These are phyloP conservation scores for Trachelus iudaicus DNA, from an alignment of 2,888 invertebrate genomes.

Conservation along the genomic window DNA sequence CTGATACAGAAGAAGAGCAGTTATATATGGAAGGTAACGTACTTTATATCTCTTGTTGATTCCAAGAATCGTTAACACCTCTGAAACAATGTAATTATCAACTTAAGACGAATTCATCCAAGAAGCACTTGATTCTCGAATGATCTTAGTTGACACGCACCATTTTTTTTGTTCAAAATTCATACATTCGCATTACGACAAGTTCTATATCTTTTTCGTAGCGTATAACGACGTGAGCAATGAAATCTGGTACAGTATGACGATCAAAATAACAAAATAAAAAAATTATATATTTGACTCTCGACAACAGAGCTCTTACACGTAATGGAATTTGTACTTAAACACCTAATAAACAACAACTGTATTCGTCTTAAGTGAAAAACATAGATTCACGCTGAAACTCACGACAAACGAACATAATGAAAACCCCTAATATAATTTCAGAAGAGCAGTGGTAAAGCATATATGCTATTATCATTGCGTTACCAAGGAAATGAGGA, in stretches of 20 bases:
- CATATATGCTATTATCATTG: background rate
- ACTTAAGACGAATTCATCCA: background rate
- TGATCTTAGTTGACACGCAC: background rate
- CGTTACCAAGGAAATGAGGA: background rate
- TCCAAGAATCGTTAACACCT: background rate
- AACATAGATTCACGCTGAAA: background rate
- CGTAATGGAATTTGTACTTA: background rate
- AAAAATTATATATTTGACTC: background rate
- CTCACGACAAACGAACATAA: background rate
- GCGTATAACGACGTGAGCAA: background rate
- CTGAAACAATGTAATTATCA: constrained; percentile 2
- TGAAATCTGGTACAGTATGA: background rate
- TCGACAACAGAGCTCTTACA: background rate
- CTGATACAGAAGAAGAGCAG: constrained; percentile 6
- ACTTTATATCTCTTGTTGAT: constrained; percentile 2
- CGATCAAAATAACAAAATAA: background rate
- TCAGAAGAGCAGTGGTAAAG: background rate
- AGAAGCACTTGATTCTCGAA: background rate
- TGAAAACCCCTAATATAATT: background rate
- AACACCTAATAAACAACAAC: background rate
- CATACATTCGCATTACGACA: background rate
- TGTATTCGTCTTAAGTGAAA: background rate
- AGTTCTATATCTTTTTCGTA: background rate
- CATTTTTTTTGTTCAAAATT: background rate
- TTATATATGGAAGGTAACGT: constrained; percentile 2